Conservation (phyloP, 1,140 invertebrate species). For the Drosophila kikkawai region DNA sequence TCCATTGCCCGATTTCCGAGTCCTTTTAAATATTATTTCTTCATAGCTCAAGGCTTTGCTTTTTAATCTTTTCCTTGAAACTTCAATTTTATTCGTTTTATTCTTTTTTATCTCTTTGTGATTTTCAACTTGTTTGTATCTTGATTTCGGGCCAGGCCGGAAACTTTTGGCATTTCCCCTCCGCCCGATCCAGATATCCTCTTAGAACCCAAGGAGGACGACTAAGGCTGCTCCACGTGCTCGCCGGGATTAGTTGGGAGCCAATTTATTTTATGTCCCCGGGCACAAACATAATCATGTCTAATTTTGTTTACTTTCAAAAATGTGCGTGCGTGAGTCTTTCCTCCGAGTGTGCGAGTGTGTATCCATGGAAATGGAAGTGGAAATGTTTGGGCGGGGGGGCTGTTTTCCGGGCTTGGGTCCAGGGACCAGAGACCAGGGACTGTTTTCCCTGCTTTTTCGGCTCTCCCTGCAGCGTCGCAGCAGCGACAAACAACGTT, state of each 20-base stretch:
- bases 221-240: conserved; percentile 58
- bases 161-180: conserved; percentile 24
- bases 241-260: conserved; percentile 78
- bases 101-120: conserved; percentile 18
- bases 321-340: conserved; percentile 78
- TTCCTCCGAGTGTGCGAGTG: conserved; percentile 48
- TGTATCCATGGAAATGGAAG: conserved; percentile 29
- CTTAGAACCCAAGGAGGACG: background rate
- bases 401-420: conserved; percentile 23
- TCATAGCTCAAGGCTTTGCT: background rate
- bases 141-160: conserved; percentile 9
- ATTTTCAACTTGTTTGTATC: conserved; percentile 23
- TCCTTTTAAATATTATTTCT: background rate
- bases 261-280: conserved; percentile 84
- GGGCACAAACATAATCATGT: conserved; percentile 83
- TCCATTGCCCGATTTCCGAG: background rate
- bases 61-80: conserved; percentile 13
- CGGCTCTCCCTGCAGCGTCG: conserved; percentile 28
- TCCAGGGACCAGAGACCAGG: conserved; percentile 11
- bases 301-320: conserved; percentile 84
- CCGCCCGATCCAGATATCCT: background rate
- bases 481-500: conserved; percentile 56
- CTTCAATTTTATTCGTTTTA: conserved; percentile 23
- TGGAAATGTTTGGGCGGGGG: conserved; percentile 7
- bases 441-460: conserved; percentile 23